Percentiles rank a stretch among this genome's conserved stretches.
These are phyloP conservation scores for Drosophila grimshawi DNA, from an alignment of 1,140 invertebrate species.

Conservation along the genomic window DNA sequence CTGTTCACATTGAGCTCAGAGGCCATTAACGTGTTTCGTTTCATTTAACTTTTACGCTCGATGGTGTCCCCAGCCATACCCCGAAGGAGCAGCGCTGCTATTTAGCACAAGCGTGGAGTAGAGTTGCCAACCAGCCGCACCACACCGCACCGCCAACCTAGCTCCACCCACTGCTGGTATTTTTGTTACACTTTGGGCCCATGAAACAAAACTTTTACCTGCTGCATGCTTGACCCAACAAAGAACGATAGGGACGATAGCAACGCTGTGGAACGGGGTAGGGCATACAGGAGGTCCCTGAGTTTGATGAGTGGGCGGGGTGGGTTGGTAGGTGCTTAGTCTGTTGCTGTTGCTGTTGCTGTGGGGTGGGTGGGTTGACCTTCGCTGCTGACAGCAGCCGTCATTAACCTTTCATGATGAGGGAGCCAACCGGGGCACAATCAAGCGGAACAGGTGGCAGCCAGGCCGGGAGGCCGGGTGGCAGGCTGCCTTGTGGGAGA, in stretches of 20 bases:
- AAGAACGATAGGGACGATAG: conserved; percentile 42
- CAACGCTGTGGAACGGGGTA: conserved; percentile 6
- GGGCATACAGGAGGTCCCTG: conserved; percentile 9
- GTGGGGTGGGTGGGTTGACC: conserved; percentile 48
- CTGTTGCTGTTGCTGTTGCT: neutral
- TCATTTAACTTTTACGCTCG: conserved; percentile 83
- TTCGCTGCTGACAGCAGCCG: conserved; percentile 78
- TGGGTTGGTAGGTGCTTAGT: neutral
- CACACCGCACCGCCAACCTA: neutral
- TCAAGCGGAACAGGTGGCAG: conserved; percentile 72
- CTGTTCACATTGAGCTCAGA: conserved; percentile 84
- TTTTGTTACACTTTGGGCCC: conserved; percentile 59
- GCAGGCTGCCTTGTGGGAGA: neutral
- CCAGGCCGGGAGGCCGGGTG: too few relatives aligned
- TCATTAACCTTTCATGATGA: conserved; percentile 80
- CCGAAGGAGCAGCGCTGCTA: conserved; percentile 46
- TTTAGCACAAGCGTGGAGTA: conserved; percentile 53
- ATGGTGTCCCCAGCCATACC: conserved; percentile 38
- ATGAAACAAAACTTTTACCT: conserved; percentile 72
- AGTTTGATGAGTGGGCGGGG: conserved; percentile 1
- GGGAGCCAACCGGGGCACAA: conserved; percentile 59
- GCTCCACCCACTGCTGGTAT: conserved; percentile 31
- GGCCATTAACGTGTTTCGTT: conserved; percentile 82
- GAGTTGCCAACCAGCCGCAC: conserved; percentile 11
- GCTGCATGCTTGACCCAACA: conserved; percentile 69